phyloP scores from a whole-genome alignment of 2,113 vertebrate genomes.

The Dissostichus mawsoni region DNA sequence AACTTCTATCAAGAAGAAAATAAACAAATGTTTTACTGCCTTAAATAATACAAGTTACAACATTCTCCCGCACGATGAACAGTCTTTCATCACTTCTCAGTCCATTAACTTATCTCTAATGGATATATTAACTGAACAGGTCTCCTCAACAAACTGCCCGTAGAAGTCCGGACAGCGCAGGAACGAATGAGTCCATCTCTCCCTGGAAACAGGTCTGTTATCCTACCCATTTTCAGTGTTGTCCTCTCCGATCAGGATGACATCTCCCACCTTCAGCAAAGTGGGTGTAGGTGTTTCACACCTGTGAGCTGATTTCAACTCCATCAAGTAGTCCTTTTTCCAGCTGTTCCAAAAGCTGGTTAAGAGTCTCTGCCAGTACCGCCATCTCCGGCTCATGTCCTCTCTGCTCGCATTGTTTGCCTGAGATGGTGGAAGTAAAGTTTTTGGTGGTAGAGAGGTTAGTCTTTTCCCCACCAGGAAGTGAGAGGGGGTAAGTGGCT shows the following conservation, averaged over 20 bases:
- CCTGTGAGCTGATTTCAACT: constrained; percentile 1
- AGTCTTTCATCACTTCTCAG: not conserved
- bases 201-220: too few species aligned
- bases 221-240: not conserved
- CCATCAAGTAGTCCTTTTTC: constrained; percentile 4
- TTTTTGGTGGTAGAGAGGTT: constrained; percentile 13
- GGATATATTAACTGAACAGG: constrained; percentile 21
- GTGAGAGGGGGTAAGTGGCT: constrained; percentile 15
- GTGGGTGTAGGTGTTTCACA: not conserved
- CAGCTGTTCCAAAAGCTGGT: constrained; percentile 6
- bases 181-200: constrained; percentile 17
- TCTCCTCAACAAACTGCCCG: constrained; percentile 7
- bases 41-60: not conserved
- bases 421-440: not conserved
- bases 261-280: constrained; percentile 14
- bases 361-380: not conserved
- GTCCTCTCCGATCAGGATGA: constrained; percentile 8
- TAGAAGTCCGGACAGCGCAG: not conserved
- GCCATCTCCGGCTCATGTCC: constrained; percentile 1
- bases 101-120: not conserved
- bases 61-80: constrained; percentile 1
- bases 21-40: too few species aligned
- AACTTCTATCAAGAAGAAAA: too few species aligned
- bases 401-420: not conserved
- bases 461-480: constrained; percentile 18